Base-by-base conservation (phyloP, 2,888 invertebrate genomes). In the Oligia latruncula region DNA sequence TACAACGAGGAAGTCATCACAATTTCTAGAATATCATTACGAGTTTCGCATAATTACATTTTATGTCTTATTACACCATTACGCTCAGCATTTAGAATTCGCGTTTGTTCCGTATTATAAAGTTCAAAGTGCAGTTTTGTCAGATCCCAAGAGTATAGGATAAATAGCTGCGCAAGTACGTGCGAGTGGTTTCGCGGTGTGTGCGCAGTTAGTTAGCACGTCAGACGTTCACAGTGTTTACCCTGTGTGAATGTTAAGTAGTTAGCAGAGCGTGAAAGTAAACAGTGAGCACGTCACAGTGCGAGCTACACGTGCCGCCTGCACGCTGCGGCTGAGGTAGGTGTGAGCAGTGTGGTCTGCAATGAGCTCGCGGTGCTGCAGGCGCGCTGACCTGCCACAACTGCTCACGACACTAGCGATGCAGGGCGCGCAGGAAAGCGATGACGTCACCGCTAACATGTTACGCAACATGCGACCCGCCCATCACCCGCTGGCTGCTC, bases 241-340 rank as follows among this genome's bases (percentile, higher is more conserved):
- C 67, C 55, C 13, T 29, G 67, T 13, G 80, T 15, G 55, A 40
- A 71, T 80, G 66, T 64, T 67, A 74, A 75, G 65, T 77, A 80
- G 66, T 71, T 43, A 74, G 79, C 74, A 9, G 67, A 74, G 77
- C 68, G 76, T 60, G 71, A 72, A 85, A 76, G 79, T 82, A 77
- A 83, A 86, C 80, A 80, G 4, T 3, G 43, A 20, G 46, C 11
- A 40, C 72, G 75, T 46, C 71, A 80, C 75, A 43, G 58, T 11
- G 58, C 35, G 4, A 4, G 49, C 35, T 46, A 13, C 75, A 58
- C 52, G 74, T 46, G 77, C 17, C 43, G 23, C 40, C 8, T 35
- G 60, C 60, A 40, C 35, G 40, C 68, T 40, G 49, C 35, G 52
- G n/a, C 71, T 11, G 17, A 40, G 29, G 13, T 43, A 58, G 43